phyloP scores from a whole-genome alignment of 2,797 vertebrate genomes.

The Pangasius sanitwongsei region DNA sequence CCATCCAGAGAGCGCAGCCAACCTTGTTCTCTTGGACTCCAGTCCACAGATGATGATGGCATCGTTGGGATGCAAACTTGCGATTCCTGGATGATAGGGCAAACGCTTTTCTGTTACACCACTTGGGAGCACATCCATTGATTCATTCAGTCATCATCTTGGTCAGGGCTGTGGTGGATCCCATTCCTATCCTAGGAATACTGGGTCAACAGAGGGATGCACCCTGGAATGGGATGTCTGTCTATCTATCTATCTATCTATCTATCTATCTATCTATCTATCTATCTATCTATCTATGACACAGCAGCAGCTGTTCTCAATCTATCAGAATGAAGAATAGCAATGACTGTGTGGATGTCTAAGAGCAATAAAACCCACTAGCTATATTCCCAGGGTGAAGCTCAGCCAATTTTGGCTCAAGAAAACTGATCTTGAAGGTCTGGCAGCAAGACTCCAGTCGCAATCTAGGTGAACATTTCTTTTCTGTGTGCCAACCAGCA shows the following conservation, averaged over 20 bases:
- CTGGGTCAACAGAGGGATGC: background rate
- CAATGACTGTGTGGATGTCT: background rate
- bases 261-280: background rate
- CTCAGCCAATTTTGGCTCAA: background rate
- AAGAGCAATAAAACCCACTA: background rate
- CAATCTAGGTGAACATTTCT: constrained; percentile 10
- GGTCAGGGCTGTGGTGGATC: too few relatives aligned
- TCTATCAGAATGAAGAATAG: background rate
- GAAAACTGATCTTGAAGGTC: background rate
- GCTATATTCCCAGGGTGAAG: background rate
- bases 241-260: background rate
- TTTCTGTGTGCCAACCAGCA: background rate
- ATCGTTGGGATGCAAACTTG: background rate
- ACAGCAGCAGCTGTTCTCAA: background rate
- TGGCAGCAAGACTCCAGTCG: background rate
- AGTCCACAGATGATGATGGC: background rate
- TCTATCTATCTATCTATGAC: background rate
- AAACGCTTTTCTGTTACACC: background rate
- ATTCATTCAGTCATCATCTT: too few relatives aligned
- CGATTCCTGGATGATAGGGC: too few relatives aligned
- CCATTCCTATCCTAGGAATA: background rate
- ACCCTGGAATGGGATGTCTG: background rate
- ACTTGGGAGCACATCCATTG: background rate
- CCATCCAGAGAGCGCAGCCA: background rate
- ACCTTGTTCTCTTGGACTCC: background rate